Evolutionary conservation across 2,797 vertebrate species (phyloP).

Genomic region (Anabacerthia variegaticeps): DNA sequence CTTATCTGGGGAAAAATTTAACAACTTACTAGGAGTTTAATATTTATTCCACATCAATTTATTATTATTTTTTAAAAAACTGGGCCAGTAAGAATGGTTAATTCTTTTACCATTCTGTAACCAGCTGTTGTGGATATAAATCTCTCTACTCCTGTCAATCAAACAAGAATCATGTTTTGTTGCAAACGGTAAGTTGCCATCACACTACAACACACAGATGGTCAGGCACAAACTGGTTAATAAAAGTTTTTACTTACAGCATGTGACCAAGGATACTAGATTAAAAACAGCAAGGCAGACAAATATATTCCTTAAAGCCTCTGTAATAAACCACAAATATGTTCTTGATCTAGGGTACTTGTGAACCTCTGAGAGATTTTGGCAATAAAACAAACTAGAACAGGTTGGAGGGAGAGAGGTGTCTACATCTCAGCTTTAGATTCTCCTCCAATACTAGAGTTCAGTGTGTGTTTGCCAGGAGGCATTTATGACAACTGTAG

Average conservation of each 20-base stretch:
- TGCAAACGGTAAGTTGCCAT: neutral
- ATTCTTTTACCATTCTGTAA: neutral
- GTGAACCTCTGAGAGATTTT: conserved; percentile 8
- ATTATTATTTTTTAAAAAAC: neutral
- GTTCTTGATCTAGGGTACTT: neutral
- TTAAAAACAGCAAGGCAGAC: neutral
- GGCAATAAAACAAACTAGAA: conserved; percentile 9
- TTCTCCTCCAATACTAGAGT: neutral
- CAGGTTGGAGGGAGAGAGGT: neutral
- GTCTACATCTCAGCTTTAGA: neutral
- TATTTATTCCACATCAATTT: neutral
- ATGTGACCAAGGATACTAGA: neutral
- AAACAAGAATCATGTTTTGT: neutral
- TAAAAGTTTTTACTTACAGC: neutral
- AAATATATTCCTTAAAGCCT: conserved; percentile 20
- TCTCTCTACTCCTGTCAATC: neutral
- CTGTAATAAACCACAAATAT: conserved; percentile 29
- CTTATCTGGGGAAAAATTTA: neutral
- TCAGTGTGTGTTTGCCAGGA: neutral
- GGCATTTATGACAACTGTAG: neutral
- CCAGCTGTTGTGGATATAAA: neutral
- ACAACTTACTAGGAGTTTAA: neutral
- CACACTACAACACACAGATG: neutral
- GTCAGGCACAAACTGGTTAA: neutral
- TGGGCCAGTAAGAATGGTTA: neutral